Percentiles rank a stretch among this genome's conserved stretches.
These are phyloP conservation scores for Notothenia rossii DNA, from an alignment of 2,113 vertebrate species.

Conservation along the genomic window DNA sequence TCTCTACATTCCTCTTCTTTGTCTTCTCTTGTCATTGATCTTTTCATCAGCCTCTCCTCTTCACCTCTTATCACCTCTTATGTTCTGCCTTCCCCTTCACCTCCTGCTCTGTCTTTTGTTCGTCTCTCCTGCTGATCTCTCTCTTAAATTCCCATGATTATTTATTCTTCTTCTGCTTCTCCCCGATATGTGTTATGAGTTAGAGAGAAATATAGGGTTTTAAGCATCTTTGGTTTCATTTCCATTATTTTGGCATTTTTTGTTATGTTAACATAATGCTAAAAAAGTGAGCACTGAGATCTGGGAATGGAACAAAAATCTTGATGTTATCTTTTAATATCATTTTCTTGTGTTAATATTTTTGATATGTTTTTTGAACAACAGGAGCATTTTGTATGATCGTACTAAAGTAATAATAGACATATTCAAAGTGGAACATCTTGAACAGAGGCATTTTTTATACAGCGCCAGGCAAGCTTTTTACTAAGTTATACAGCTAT, in stretches of 20 bases:
- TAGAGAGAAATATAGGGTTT: neutral
- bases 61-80: neutral
- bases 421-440: too few relatives aligned
- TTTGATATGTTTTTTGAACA: too few relatives aligned
- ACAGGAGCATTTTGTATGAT: too few relatives aligned
- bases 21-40: neutral
- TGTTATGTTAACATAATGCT: too few relatives aligned
- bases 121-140: neutral
- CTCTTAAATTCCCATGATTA: neutral
- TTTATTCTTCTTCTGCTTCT: neutral
- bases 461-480: neutral
- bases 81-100: constrained; percentile 16
- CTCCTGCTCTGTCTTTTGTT: constrained; percentile 1
- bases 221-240: neutral
- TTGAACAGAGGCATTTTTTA: too few relatives aligned
- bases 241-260: too few relatives aligned
- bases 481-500: neutral
- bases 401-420: too few relatives aligned
- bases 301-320: too few relatives aligned
- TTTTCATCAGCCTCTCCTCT: neutral
- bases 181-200: too few relatives aligned
- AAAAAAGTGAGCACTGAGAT: too few relatives aligned
- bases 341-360: too few relatives aligned
- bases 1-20: neutral
- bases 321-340: too few relatives aligned